phyloP scores from a whole-genome alignment of 1,140 invertebrate species.

The Medauroidea extradentata region DNA sequence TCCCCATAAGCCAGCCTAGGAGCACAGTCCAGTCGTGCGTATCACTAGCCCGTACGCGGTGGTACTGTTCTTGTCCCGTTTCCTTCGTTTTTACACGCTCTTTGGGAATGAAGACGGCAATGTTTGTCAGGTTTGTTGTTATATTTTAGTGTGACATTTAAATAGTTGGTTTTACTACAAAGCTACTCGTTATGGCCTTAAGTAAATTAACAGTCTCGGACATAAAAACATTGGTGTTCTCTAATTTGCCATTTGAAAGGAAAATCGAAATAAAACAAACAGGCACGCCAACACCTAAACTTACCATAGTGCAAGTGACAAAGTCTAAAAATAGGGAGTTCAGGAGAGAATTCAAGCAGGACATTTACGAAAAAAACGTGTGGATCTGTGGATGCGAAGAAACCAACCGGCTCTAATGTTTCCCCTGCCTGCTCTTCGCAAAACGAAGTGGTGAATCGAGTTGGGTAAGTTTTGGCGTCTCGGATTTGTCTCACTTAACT shows the following conservation, averaged over 20 bases:
- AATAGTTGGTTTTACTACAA: neutral
- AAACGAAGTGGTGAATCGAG: too few species aligned
- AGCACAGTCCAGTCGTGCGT: too few species aligned
- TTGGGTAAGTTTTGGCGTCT: too few species aligned
- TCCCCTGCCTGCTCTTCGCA: constrained; percentile 4
- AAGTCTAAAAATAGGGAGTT: neutral
- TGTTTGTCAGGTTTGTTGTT: neutral
- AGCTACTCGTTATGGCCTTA: neutral
- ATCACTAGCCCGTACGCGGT: neutral
- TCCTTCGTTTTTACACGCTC: neutral
- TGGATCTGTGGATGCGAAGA: constrained; percentile 10
- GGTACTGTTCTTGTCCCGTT: neutral
- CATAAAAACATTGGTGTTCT: neutral
- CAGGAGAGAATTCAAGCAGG: neutral
- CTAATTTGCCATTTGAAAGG: neutral
- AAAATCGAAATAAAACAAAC: neutral
- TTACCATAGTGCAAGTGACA: neutral
- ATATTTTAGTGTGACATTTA: neutral
- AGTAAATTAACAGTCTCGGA: neutral
- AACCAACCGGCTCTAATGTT: constrained; percentile 3
- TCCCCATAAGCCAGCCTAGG: too few species aligned
- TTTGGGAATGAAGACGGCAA: neutral
- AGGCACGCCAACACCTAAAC: neutral
- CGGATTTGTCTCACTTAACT: neutral
- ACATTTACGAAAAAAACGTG: neutral